phyloP scores from a whole-genome alignment of 2,113 vertebrate genomes.

The Ochotona princeps region DNA sequence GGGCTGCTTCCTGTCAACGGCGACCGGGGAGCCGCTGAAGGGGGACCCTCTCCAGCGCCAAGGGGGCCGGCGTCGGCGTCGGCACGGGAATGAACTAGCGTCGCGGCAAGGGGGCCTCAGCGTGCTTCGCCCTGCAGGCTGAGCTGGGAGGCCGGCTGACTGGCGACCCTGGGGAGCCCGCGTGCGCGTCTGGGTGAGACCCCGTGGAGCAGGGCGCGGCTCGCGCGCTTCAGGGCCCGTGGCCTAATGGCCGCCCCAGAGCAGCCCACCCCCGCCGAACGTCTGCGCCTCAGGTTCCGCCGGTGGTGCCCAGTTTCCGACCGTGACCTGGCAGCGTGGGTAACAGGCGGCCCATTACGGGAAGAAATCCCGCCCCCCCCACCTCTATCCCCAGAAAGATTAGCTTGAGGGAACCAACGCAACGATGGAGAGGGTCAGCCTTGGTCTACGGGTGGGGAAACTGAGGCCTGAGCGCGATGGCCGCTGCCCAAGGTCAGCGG shows the following conservation, averaged over 20 bases:
- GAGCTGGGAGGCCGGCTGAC: background rate
- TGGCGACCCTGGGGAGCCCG: background rate
- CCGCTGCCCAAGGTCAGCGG: conserved; percentile 21
- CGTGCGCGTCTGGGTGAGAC: conserved; percentile 8
- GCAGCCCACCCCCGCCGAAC: background rate
- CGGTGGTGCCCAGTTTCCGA: background rate
- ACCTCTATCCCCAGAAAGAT: background rate
- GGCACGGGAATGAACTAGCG: background rate
- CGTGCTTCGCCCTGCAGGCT: background rate
- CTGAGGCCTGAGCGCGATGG: conserved; percentile 26
- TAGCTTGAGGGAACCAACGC: background rate
- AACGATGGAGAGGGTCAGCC: background rate
- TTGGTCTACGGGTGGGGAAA: background rate
- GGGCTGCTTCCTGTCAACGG: background rate
- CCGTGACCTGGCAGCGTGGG: background rate
- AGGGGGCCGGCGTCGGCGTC: background rate
- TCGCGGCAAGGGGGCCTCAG: background rate
- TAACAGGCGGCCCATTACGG: too few species aligned
- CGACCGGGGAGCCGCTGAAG: background rate
- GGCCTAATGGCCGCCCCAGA: conserved; percentile 15
- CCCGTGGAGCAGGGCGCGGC: background rate
- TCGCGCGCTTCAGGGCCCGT: fast-evolving
- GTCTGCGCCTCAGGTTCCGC: background rate
- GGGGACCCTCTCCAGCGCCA: background rate
- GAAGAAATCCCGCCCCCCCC: too few species aligned